Evolutionary conservation across 2,888 invertebrate species (phyloP), one percentile per base, ranked within the genome.

Genomic region (Strigamia crassipes): DNA sequence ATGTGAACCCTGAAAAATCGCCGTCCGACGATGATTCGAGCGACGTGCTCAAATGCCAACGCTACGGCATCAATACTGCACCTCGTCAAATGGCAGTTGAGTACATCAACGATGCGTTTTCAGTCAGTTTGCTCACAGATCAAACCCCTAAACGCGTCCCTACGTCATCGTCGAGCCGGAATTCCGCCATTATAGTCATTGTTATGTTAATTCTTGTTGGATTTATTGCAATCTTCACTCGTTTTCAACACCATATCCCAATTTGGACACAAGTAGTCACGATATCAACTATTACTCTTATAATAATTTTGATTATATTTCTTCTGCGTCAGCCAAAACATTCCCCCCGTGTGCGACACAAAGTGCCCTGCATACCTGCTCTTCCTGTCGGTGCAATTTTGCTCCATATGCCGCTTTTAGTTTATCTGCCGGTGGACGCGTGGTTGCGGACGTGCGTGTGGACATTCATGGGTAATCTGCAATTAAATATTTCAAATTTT

Each of bases 331-430:
- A 85, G 81, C 85, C 85, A 12, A 84, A 80, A 42, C 83, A 84
- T 77, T 81, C 78, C 27, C 82, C 82, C 3, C 56, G 77, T 15
- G 46, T 82, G 4, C 78, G 82, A 8, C 84, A 85, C 66, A 73
- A 81, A 73, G 83, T 84, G 27, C 84, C 85, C 1, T 85, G 85
- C 78, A 82, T 84, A 2, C 85, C 85, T 9, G 83, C 84, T 51
- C 82, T 85, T 77, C 85, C 85, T 9, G 78, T 85, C 12, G 84
- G 83, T 21, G 82, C 84, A 41, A 82, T 85, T 78, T 84, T 84
- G 84, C 83, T 85, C 83, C 83, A 84, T 18, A 81, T 85, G 15
- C 84, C 84, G 78, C 79, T 85, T 12, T 80, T 84, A 0, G 83
- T 83, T 12, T 82, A 83, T 77, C 83, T 85, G 56, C 83, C 84